Conservation (phyloP, 1,140 invertebrate species). For the Cydia fagiglandana region DNA sequence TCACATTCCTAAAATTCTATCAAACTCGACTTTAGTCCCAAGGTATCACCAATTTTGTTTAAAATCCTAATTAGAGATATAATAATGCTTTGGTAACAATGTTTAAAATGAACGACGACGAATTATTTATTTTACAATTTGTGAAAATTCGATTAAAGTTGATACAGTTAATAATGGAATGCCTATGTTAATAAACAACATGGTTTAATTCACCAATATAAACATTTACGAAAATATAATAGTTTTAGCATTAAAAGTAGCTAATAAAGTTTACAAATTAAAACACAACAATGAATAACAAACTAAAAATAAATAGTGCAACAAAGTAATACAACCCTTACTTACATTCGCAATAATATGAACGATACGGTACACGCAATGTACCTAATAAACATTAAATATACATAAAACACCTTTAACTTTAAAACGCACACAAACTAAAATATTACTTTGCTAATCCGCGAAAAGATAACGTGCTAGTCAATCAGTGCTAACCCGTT, state of each 20-base stretch:
- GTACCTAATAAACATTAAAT: not conserved
- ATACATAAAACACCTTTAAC: not conserved
- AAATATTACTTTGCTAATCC: too few relatives aligned
- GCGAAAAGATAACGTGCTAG: too few relatives aligned
- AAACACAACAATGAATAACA: conserved; percentile 33
- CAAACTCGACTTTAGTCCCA: conserved; percentile 21
- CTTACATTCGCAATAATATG: not conserved
- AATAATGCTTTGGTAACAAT: conserved; percentile 20
- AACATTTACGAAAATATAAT: conserved; percentile 32
- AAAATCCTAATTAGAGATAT: conserved; percentile 2
- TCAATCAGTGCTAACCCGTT: too few relatives aligned
- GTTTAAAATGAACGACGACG: not conserved
- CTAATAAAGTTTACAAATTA: conserved; percentile 30
- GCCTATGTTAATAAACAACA: conserved; percentile 10
- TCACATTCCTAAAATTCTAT: conserved; percentile 29
- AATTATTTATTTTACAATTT: not conserved
- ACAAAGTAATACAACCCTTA: not conserved
- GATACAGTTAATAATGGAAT: conserved; percentile 15
- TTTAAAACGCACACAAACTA: not conserved
- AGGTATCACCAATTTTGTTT: conserved; percentile 21
- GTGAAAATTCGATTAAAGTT: conserved; percentile 5
- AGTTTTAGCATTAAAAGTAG: conserved; percentile 1
- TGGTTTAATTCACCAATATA: not conserved
- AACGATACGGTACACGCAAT: not conserved
- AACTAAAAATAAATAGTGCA: conserved; percentile 8